Base-by-base conservation (phyloP, 2,888 invertebrate species). In the Camponotus fellah region DNA sequence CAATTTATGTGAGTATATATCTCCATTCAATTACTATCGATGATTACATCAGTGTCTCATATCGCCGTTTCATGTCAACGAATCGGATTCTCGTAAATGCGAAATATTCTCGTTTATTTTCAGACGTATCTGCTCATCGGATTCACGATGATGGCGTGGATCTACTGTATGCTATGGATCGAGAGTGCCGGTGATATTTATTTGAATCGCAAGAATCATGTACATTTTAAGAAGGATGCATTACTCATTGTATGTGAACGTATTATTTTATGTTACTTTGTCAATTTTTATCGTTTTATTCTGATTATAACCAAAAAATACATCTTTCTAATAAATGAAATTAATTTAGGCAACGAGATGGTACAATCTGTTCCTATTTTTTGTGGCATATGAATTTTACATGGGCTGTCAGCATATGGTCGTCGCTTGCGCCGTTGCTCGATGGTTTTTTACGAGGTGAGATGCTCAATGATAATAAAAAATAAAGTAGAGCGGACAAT, bases 371-470 rank as follows among this genome's bases (percentile, higher is more conserved):
- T 94, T 96, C 80, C 95, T 96, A n/a, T 95, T 96, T 76, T 95
- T 96, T 84, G 96, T 97, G 96, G 94, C 96, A 46, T 95, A 95
- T 64, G 96, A 97, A 92, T 96, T 96, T 90, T 95, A 96, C 84
- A 94, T 96, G 21, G 96, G 96, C 58, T 96, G 96, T 88, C 96
- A 97, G 90, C 96, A 96, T 91, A 95, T 97, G 94, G 95, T 96
- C 26, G 95, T 97, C 64, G 96, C 96, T 60, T 96, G 96, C 5
- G 95, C 96, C n/a, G 96, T 96, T 5, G 95, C 96, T 0, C 95
- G 95, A 12, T 97, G 97, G 97, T 97, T 96, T 91, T 97, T 97
- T 92, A 95, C 96, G 12, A 96, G 96, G 96, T 96, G 91, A 88
- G 85, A 71, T 14, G 3, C 26, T 65, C 56, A 10, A 10, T 3